Conservation (phyloP, 2,797 vertebrate species). For the Sebastes goodei region DNA sequence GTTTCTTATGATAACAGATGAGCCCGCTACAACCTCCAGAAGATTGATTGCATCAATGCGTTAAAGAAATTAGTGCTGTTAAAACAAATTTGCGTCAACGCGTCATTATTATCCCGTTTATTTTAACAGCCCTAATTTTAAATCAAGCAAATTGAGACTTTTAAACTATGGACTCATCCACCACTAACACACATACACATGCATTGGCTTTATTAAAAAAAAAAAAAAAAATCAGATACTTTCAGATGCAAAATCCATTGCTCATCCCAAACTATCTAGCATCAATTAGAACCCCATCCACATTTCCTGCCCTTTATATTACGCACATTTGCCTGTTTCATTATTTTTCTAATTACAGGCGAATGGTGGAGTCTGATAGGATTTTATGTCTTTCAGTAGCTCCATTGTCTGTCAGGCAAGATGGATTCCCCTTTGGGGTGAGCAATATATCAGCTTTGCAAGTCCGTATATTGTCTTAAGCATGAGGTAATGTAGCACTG, state of each 20-base stretch:
- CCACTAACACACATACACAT: background rate
- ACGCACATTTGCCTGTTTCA: slow-evolving; percentile 59
- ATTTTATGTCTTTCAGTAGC: slow-evolving; percentile 66
- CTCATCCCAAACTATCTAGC: slow-evolving; percentile 38
- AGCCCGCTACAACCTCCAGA: too few species aligned
- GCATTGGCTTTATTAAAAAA: background rate
- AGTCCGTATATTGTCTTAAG: slow-evolving; percentile 71
- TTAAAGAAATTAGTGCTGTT: too few species aligned
- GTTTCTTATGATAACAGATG: too few species aligned
- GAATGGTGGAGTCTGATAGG: slow-evolving; percentile 77
- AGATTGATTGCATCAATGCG: too few species aligned
- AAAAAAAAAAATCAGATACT: background rate
- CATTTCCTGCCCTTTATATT: slow-evolving; percentile 49
- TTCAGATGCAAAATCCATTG: slow-evolving; percentile 21
- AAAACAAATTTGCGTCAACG: too few species aligned
- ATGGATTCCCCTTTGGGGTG: slow-evolving; percentile 57
- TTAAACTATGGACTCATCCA: background rate
- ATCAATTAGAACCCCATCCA: slow-evolving; percentile 64
- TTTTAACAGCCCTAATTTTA: background rate
- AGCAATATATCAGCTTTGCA: slow-evolving; percentile 68
- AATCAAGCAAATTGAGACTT: background rate
- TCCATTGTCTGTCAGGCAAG: slow-evolving; percentile 64
- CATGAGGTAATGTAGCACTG: slow-evolving; percentile 70
- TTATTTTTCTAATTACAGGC: slow-evolving; percentile 75
- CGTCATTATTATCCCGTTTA: too few species aligned